These are phyloP conservation scores for Bufo gargarizans DNA, from an alignment of 2,113 vertebrate species.

Conservation along the genomic window DNA sequence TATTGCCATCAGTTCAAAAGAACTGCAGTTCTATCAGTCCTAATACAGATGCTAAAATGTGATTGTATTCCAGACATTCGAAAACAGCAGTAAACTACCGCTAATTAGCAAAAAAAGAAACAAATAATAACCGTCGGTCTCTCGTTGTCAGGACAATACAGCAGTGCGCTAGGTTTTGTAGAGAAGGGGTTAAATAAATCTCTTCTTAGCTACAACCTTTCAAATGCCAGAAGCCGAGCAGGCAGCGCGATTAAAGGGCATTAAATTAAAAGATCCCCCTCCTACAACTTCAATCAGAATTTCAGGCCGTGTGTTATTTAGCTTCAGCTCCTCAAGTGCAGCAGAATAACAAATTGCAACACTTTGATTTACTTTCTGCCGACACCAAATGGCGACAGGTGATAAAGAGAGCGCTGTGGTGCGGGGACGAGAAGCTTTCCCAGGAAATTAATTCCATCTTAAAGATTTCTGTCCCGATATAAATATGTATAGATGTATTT, in stretches of 20 bases:
- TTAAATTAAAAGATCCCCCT: constrained; percentile 91
- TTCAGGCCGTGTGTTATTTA: constrained; percentile 88
- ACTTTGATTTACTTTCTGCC: constrained; percentile 90
- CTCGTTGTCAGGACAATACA: background rate
- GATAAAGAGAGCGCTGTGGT: constrained; percentile 90
- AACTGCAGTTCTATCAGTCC: background rate
- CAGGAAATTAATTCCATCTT: constrained; percentile 98
- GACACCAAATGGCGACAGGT: constrained; percentile 91
- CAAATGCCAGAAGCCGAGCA: constrained; percentile 82
- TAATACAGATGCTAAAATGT: background rate
- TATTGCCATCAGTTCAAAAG: too few relatives aligned
- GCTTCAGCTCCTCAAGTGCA: constrained; percentile 88
- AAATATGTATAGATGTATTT: constrained; percentile 54
- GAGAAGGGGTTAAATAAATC: constrained; percentile 39
- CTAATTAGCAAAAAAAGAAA: background rate
- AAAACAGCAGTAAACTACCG: background rate
- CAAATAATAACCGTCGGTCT: background rate
- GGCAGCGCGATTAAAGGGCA: constrained; percentile 87
- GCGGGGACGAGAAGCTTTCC: constrained; percentile 89
- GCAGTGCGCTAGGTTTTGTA: background rate
- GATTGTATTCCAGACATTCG: background rate
- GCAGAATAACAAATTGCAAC: constrained; percentile 85
- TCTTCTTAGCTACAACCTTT: constrained; percentile 72
- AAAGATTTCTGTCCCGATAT: constrained; percentile 86
- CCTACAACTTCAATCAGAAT: constrained; percentile 88